These are phyloP conservation scores for Oreochromis grahami DNA, from an alignment of 2,797 vertebrate species.

Conservation along the genomic window DNA sequence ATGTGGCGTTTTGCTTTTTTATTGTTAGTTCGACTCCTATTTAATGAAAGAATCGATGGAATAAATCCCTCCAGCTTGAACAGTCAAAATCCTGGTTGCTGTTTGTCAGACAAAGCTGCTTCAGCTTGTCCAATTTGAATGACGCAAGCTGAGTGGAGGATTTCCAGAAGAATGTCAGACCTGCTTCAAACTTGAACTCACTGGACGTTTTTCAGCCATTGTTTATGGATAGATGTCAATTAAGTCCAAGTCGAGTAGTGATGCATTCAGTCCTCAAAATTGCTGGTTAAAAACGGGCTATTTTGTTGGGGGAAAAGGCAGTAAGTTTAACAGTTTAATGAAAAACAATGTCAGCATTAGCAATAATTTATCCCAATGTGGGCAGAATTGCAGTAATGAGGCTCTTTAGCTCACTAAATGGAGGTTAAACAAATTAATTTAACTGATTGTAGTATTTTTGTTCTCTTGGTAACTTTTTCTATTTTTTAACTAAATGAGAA, in stretches of 20 bases:
- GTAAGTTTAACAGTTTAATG: background rate
- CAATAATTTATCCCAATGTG: background rate
- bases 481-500: conserved; percentile 16
- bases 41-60: conserved; percentile 3
- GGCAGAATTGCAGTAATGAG: conserved; percentile 3
- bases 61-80: conserved; percentile 17
- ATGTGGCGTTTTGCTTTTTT: background rate
- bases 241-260: background rate
- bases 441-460: conserved; percentile 23
- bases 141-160: conserved; percentile 29
- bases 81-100: conserved; percentile 15
- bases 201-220: conserved; percentile 17
- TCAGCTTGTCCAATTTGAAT: conserved; percentile 21
- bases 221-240: background rate
- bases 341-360: background rate
- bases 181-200: conserved; percentile 7
- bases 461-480: background rate
- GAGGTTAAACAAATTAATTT: conserved; percentile 25
- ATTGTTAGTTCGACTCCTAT: background rate
- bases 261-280: background rate
- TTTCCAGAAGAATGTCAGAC: conserved; percentile 29
- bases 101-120: conserved; percentile 27
- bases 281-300: background rate
- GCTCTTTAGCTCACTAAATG: conserved; percentile 8
- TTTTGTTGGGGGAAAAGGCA: background rate